A percentile compares a stretch with the other conserved stretches of the same genome.
These are phyloP conservation scores for Pangasius mekongensis DNA, from an alignment of 2,797 vertebrate genomes.

Conservation along the genomic window DNA sequence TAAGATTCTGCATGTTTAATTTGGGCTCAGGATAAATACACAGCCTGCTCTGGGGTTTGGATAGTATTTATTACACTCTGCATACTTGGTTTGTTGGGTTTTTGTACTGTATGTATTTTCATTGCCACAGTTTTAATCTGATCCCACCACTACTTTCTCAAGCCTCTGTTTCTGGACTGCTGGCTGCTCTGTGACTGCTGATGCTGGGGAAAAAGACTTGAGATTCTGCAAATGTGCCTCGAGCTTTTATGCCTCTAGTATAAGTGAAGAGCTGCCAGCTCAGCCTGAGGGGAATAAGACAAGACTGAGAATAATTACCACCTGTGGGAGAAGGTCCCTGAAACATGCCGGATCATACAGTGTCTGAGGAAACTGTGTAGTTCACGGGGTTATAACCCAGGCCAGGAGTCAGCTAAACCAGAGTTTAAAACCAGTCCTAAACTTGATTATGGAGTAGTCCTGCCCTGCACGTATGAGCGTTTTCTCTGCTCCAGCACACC, in stretches of 20 bases:
- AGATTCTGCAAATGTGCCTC: slow-evolving; percentile 11
- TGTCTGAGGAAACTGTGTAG: background rate
- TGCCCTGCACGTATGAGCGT: background rate
- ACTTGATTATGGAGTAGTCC: background rate
- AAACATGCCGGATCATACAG: background rate
- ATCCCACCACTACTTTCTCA: background rate
- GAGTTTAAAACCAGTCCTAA: background rate
- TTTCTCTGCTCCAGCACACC: background rate
- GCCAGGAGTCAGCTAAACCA: background rate
- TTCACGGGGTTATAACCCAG: background rate
- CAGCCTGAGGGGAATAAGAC: background rate
- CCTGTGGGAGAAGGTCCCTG: background rate
- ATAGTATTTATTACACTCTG: background rate
- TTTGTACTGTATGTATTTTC: background rate
- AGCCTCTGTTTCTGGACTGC: background rate
- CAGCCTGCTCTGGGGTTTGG: background rate
- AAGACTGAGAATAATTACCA: background rate
- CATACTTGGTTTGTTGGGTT: background rate
- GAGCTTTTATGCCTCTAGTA: background rate
- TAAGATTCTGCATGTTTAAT: background rate
- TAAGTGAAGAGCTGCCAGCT: background rate
- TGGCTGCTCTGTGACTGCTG: slow-evolving; percentile 13
- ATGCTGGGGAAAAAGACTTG: slow-evolving; percentile 16
- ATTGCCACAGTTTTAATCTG: background rate
- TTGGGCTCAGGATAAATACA: background rate